Percentiles rank a stretch among this genome's conserved stretches.
These are phyloP conservation scores for Trichosurus vulpecula DNA, from an alignment of 2,797 vertebrate genomes.

Conservation along the genomic window DNA sequence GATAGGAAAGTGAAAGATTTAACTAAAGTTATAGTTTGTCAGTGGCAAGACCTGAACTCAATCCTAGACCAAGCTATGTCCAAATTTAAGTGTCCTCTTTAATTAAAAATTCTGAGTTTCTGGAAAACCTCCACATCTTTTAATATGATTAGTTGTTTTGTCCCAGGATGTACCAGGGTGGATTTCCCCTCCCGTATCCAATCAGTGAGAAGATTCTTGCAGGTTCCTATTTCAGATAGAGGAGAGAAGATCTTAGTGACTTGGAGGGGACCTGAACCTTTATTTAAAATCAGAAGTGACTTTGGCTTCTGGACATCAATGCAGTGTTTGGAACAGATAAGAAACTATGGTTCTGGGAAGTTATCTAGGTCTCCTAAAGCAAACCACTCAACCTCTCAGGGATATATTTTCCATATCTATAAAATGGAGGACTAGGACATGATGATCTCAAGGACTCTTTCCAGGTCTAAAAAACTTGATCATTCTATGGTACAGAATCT, in stretches of 20 bases:
- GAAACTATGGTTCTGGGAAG: not conserved
- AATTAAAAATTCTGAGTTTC: not conserved
- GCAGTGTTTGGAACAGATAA: not conserved
- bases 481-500: not conserved
- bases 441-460: not conserved
- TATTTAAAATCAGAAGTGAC: not conserved
- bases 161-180: not conserved
- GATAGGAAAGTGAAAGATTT: not conserved
- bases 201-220: not conserved
- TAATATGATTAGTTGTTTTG: not conserved
- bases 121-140: not conserved
- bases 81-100: not conserved
- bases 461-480: not conserved
- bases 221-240: not conserved
- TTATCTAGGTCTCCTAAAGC: not conserved
- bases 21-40: constrained; percentile 34
- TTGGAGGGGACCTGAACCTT: not conserved
- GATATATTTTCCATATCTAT: not conserved
- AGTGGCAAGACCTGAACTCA: constrained; percentile 22
- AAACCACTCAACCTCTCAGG: not conserved
- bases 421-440: not conserved
- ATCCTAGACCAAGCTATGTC: not conserved
- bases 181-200: not conserved
- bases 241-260: not conserved
- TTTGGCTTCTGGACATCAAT: not conserved